Percentiles rank a stretch among this genome's conserved stretches.
Evolutionary conservation across 1,140 invertebrate species (phyloP).

Genomic region (Lethocerus indicus): DNA sequence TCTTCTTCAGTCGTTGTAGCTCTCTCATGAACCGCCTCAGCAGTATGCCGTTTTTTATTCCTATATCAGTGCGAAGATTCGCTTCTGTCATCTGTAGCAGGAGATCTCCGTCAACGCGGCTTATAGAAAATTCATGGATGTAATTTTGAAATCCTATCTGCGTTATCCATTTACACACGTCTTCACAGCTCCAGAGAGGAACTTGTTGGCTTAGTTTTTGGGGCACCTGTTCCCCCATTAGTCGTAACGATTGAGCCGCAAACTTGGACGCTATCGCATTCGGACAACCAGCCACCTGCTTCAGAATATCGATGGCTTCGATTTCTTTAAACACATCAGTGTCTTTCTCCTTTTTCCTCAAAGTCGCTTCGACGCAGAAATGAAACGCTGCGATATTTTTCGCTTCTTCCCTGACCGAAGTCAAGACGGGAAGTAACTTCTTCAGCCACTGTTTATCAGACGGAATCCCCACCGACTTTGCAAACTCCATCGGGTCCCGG

Average conservation of each 20-base stretch:
- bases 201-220: conserved; percentile 96
- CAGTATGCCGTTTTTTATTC: conserved; percentile 83
- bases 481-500: conserved; percentile 90
- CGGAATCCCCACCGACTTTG: conserved; percentile 76
- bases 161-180: conserved; percentile 95
- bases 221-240: conserved; percentile 93
- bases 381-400: conserved; percentile 95
- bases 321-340: conserved; percentile 89
- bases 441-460: conserved; percentile 94
- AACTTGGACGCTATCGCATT: conserved; percentile 96
- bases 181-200: conserved; percentile 89
- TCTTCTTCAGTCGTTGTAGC: conserved; percentile 84
- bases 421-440: conserved; percentile 84
- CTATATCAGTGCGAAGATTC: conserved; percentile 84
- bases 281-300: conserved; percentile 92
- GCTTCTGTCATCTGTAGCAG: conserved; percentile 83
- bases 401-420: conserved; percentile 89
- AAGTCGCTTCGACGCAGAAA: conserved; percentile 98
- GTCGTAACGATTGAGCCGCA: conserved; percentile 82
- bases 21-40: conserved; percentile 84
- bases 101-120: conserved; percentile 94
- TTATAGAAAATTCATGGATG: conserved; percentile 67
- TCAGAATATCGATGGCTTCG: conserved; percentile 85
- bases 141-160: conserved; percentile 79
- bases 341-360: conserved; percentile 91